A percentile compares a stretch with the other conserved stretches of the same genome.
Conservation (phyloP, 2,888 invertebrate species). For the Eretmocerus hayati region DNA sequence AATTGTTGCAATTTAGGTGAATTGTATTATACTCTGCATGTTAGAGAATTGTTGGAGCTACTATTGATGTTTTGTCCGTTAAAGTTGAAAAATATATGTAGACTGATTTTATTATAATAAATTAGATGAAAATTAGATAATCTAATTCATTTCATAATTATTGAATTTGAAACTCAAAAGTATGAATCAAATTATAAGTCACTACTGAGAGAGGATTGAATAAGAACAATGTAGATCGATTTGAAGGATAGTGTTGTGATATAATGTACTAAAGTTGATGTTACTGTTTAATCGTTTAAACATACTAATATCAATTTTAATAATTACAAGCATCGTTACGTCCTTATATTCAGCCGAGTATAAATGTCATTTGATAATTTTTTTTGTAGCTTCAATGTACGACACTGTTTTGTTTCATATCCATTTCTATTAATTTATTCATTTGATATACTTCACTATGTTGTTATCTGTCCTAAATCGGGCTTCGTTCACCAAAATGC, state of each 20-base stretch:
- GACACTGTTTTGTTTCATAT: conserved; percentile 23
- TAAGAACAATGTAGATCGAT: conserved; percentile 35
- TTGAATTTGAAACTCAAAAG: conserved; percentile 17
- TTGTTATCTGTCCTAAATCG: conserved; percentile 14
- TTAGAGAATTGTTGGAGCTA: no score
- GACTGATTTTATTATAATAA: conserved; percentile 21
- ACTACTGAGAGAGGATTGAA: conserved; percentile 30
- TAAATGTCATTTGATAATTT: conserved; percentile 37
- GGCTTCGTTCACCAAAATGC: conserved; percentile 19
- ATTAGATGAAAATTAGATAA: conserved; percentile 5
- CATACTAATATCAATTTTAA: conserved; percentile 46
- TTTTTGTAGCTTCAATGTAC: conserved; percentile 26
- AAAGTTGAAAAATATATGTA: conserved; percentile 13
- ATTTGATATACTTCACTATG: conserved; percentile 18
- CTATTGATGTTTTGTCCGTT: conserved; percentile 7
- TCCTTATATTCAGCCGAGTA: conserved; percentile 43
- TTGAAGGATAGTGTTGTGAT: conserved; percentile 39
- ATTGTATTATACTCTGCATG: no score
- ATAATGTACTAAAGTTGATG: conserved; percentile 45
- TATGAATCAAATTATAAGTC: conserved; percentile 42
- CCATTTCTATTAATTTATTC: conserved; percentile 16
- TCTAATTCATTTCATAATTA: no score
- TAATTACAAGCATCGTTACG: conserved; percentile 46
- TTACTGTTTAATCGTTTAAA: conserved; percentile 45
- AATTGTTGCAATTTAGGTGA: no score